Evolutionary conservation across 1,140 invertebrate species (phyloP), one percentile per base, ranked within the genome.

Genomic region (Grapholita molesta): DNA sequence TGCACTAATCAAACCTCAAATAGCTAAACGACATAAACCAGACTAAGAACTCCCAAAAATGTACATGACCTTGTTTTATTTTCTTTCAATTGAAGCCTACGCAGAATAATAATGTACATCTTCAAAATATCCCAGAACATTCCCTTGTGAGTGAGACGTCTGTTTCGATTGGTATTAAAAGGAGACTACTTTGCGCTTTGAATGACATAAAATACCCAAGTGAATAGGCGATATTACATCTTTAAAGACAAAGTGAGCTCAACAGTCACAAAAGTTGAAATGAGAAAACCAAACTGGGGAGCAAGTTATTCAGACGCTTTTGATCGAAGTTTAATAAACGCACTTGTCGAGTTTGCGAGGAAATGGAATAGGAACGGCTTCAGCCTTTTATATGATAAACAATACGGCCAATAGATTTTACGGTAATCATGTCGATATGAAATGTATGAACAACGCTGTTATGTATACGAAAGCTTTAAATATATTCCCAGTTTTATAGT

Each of bases 291-390:
- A 57, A 24, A 57, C 53, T 28, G 53, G 11, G 53, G 53, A 28
- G n/a, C 28, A 57, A 57, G 23, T 57, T 57, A 57, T 57, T 57
- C 53, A n/a, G 53, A 25, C 11, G 53, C 53, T 25, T 57, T 57
- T 57, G 53, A 57, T 57, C 53, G 53, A 57, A 57, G 53, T 57
- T 57, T 57, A 57, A 57, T 57, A 57, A 28, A 57, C 53, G 53
- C 53, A 57, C 53, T 57, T 57, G 23, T 4, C 53, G 23, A 57
- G 53, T 57, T 57, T 57, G 53, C 24, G 23, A n/a, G 24, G 53
- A 57, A 57, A 25, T 25, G 12, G 53, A 57, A 57, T 57, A 28
- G 23, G 24, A 57, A 57, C 23, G 11, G 53, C 24, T 18, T 15
- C 11, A 24, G 24, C 12, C 24, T 28, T 57, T 42, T 42, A n/a